Percentiles rank a stretch among this genome's conserved stretches.
Evolutionary conservation across 2,797 vertebrate species (phyloP).

Genomic region (Meda fulgida): DNA sequence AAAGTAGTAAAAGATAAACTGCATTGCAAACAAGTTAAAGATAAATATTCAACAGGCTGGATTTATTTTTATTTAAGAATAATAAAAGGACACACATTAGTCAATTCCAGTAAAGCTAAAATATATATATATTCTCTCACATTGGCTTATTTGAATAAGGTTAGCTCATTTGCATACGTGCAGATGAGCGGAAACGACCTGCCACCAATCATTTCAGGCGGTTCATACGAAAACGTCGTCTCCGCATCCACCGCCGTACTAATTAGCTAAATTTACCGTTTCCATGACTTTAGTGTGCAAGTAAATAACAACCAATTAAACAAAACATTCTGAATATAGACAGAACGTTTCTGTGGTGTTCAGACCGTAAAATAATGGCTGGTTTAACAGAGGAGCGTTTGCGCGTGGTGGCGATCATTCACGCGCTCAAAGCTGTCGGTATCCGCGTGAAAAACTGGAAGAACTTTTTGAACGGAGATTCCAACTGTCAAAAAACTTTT

Average conservation of each 20-base stretch:
- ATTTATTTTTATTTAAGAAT: background rate
- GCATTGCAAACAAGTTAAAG: no score
- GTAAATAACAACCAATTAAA: background rate
- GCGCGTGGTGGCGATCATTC: slow-evolving; percentile 63
- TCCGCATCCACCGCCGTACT: background rate
- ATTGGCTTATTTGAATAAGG: slow-evolving; percentile 6
- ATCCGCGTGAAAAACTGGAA: slow-evolving; percentile 69
- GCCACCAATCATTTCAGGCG: slow-evolving; percentile 16
- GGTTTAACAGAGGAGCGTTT: slow-evolving; percentile 55
- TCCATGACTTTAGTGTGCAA: background rate
- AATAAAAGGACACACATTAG: background rate
- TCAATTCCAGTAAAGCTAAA: background rate
- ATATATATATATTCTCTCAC: no score
- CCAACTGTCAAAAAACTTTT: slow-evolving; percentile 14
- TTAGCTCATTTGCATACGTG: slow-evolving; percentile 36
- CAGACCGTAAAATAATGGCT: slow-evolving; percentile 43
- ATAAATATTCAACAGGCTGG: background rate
- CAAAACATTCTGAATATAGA: background rate
- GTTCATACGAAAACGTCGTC: background rate
- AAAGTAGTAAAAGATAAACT: background rate
- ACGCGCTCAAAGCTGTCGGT: slow-evolving; percentile 62
- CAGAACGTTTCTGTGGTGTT: background rate
- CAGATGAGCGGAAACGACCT: background rate
- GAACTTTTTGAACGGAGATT: slow-evolving; percentile 55
- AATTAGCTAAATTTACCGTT: background rate